phyloP scores from a whole-genome alignment of 2,888 invertebrate species.

The Bruchidius siliquastri region DNA sequence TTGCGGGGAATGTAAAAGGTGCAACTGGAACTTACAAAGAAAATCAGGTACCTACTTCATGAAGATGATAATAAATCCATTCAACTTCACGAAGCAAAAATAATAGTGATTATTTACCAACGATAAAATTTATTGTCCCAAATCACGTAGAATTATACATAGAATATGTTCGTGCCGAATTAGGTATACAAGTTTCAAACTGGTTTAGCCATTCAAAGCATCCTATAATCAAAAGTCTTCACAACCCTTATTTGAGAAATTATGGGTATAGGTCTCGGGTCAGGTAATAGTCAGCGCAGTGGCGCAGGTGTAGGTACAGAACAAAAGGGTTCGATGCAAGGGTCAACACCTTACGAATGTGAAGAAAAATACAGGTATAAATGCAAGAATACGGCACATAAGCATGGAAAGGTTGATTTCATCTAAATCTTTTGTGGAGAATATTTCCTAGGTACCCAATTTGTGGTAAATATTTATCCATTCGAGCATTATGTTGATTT shows the following conservation, averaged over 20 bases:
- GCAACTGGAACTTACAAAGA: too few species aligned
- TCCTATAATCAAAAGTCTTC: background rate
- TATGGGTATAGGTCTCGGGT: background rate
- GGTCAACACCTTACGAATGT: too few species aligned
- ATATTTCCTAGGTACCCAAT: too few species aligned
- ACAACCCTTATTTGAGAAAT: background rate
- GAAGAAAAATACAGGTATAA: too few species aligned
- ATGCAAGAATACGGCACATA: too few species aligned
- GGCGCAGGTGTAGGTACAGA: background rate
- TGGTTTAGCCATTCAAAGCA: background rate
- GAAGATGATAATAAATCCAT: background rate
- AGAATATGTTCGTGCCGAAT: background rate
- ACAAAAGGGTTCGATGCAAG: background rate
- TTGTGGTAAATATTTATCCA: too few species aligned
- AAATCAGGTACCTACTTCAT: background rate
- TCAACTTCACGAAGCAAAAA: background rate
- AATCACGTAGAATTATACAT: background rate
- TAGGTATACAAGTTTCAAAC: background rate
- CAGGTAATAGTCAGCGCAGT: background rate
- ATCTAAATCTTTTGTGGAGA: too few species aligned
- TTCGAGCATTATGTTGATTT: too few species aligned
- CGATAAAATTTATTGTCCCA: background rate
- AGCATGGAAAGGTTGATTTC: too few species aligned
- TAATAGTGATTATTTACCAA: background rate
- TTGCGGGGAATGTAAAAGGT: too few species aligned